Evolutionary conservation across 2,113 vertebrate genomes (phyloP).

Genomic region (Lepus europaeus): DNA sequence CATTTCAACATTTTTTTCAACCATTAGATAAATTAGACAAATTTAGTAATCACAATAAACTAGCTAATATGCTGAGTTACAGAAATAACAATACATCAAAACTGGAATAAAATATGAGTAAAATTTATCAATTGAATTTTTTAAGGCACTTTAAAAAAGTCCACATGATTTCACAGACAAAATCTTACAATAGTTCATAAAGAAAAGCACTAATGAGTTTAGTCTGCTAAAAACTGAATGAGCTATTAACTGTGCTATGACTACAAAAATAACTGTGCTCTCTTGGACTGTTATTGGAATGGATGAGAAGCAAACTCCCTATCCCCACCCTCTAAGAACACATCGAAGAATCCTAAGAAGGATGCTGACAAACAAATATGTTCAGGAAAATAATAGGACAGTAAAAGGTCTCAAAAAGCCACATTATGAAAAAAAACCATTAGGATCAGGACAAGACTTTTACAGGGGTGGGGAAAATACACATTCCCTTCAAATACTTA

Average conservation of each 20-base stretch:
- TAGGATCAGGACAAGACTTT: neutral
- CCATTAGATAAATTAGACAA: slow-evolving; percentile 1
- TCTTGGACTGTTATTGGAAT: neutral
- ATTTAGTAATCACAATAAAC: neutral
- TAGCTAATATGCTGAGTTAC: slow-evolving; percentile 6
- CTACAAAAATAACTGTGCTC: neutral
- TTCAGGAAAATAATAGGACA: neutral
- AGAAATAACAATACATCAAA: slow-evolving; percentile 59
- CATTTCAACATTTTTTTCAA: slow-evolving; percentile 52
- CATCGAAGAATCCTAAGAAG: neutral
- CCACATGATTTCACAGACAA: neutral
- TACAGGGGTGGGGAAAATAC: neutral
- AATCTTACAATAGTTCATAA: neutral
- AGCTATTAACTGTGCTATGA: neutral
- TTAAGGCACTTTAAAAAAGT: neutral
- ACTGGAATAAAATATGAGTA: slow-evolving; percentile 28
- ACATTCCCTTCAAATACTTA: slow-evolving; percentile 57
- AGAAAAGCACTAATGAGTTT: slow-evolving; percentile 6
- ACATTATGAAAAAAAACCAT: neutral
- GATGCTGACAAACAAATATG: slow-evolving; percentile 32
- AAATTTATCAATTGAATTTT: slow-evolving; percentile 6
- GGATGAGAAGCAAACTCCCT: neutral
- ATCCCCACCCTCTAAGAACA: neutral
- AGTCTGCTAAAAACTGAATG: neutral
- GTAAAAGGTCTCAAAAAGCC: slow-evolving; percentile 20